Base-by-base conservation (phyloP, 2,888 invertebrate genomes). In the Lasioglossum figueresi region DNA sequence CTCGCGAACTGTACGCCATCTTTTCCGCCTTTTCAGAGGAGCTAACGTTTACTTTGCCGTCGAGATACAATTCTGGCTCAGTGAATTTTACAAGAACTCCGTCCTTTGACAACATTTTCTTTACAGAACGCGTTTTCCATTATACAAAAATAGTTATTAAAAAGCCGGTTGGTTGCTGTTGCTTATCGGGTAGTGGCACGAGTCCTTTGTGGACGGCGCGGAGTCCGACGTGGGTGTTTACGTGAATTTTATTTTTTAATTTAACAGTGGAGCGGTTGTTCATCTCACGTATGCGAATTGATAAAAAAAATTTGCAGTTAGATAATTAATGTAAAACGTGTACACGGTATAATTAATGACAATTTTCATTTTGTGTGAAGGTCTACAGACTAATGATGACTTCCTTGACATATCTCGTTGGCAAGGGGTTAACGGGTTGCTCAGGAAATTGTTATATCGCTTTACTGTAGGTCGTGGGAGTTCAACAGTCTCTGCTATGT, bases 81-180 rank as follows among this genome's bases (percentile, higher is more conserved):
- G 59, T 43, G 27, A 75, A 19, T 43, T 40, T 75, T 75, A 59
- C 59, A 75, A 27, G 74, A 74, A 56, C n/a, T 56, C n/a, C n/a
- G 70, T 40, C n/a, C 70, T 72, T 72, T 72, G 43, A 72, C 27
- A 72, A 43, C 31, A 43, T 72, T 43, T 43, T 72, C 71, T 27
- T 16, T 45, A 16, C 19, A 72, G 43, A 43, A 72, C 27, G 43
- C 4, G 45, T 43, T 45, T 72, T 31, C 43, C 16, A 27, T 45
- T 63, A 27, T 19, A 45, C 43, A 72, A 27, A 72, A 72, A 45
- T 72, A 31, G 27, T 45, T 45, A 27, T 66, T 40, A 14, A 37
- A 68, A 68, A 68, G 68, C 68, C 63, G 63, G 63, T 63, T 8
- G 68, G 12, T 68, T 37, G 37, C 23, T 23, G 12, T 1, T 12